Evolutionary conservation across 2,797 vertebrate species (phyloP).

Genomic region (Hippopotamyrus pictus): DNA sequence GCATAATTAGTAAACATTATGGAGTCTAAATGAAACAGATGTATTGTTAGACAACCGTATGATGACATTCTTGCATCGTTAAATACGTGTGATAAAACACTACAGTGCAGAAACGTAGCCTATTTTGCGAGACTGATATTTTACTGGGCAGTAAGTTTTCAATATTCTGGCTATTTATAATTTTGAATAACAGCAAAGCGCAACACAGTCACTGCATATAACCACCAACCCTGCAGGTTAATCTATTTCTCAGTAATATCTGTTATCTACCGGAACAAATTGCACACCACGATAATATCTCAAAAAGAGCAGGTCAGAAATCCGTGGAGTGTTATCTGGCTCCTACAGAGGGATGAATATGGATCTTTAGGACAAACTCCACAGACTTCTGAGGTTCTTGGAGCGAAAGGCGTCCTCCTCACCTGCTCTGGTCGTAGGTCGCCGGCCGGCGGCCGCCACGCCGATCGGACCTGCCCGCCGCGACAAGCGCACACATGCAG

Average conservation of each 20-base stretch:
- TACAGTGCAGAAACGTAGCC: background rate
- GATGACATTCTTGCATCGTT: background rate
- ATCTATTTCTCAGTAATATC: background rate
- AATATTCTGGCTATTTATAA: background rate
- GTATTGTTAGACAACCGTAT: background rate
- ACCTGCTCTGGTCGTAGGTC: slow-evolving; percentile 72
- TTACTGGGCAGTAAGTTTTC: background rate
- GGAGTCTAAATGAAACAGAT: background rate
- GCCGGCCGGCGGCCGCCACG: slow-evolving; percentile 58
- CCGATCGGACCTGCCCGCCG: slow-evolving; percentile 55
- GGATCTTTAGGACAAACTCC: background rate
- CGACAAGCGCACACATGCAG: slow-evolving; percentile 63
- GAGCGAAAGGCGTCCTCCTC: slow-evolving; percentile 22
- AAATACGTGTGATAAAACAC: background rate
- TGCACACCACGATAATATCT: background rate
- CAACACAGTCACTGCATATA: background rate
- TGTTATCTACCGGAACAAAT: background rate
- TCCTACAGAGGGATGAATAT: background rate
- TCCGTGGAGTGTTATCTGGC: background rate
- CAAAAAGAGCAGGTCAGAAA: background rate
- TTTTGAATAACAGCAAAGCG: background rate
- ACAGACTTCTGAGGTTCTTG: background rate
- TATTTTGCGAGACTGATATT: background rate
- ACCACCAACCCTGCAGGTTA: background rate
- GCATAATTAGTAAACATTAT: background rate